A percentile compares a stretch with the other conserved stretches of the same genome.
phyloP scores from a whole-genome alignment of 2,113 vertebrate genomes.

The human (Homo sapiens) region GRCh38 chr6:127447001-127447500 shows the following conservation, averaged over 20 bases:
- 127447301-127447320: conserved; percentile 71
- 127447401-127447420: conserved; percentile 77
- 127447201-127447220: conserved; percentile 76
- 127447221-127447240: conserved; percentile 86
- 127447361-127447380: conserved; percentile 83
- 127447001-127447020: conserved; percentile 91
- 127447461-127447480: conserved; percentile 80
- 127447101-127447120: conserved; percentile 61
- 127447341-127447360: conserved; percentile 81
- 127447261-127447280: conserved; percentile 80
- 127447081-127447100: conserved; percentile 38
- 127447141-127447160: conserved; percentile 81
- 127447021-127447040: conserved; percentile 71
- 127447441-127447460: conserved; percentile 83
- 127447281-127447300: conserved; percentile 71
- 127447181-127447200: conserved; percentile 85
- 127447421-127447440: conserved; percentile 55
- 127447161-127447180: conserved; percentile 88
- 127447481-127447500: conserved; percentile 89
- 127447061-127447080: conserved; percentile 23
- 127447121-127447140: conserved; percentile 63
- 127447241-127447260: conserved; percentile 80
- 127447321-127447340: conserved; percentile 85
- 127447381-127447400: conserved; percentile 82
- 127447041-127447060: conserved; percentile 57